phyloP scores from a whole-genome alignment of 2,888 invertebrate species.

The Rhingia campestris region DNA sequence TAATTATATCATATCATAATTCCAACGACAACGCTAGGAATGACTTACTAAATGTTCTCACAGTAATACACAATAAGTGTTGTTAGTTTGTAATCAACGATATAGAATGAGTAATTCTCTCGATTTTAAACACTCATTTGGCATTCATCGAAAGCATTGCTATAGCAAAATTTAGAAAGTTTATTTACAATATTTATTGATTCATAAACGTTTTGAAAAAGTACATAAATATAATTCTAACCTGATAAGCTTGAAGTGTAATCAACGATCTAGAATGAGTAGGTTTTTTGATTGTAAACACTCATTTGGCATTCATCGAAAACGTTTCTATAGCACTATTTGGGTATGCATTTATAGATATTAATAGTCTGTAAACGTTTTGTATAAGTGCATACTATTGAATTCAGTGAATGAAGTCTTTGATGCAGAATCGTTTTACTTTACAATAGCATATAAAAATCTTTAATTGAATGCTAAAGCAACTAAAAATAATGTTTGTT shows the following conservation, averaged over 20 bases:
- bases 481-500: no score
- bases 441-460: no score
- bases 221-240: background rate
- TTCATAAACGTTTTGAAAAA: background rate
- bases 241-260: background rate
- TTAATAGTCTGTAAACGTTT: constrained; percentile 17
- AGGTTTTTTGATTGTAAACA: constrained; percentile 51
- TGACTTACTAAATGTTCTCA: no score
- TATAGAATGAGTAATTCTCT: constrained; percentile 57
- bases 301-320: constrained; percentile 57
- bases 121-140: constrained; percentile 47
- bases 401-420: background rate
- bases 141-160: constrained; percentile 26
- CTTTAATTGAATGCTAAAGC: no score
- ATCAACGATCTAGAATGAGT: constrained; percentile 63
- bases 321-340: constrained; percentile 42
- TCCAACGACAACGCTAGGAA: no score
- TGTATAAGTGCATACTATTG: constrained; percentile 20
- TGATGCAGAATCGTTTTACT: no score
- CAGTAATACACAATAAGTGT: no score
- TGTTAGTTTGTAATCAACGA: constrained; percentile 62
- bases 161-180: constrained; percentile 23
- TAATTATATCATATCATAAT: no score
- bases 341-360: constrained; percentile 7
- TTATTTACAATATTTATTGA: background rate